A percentile compares a stretch with the other conserved stretches of the same genome.
phyloP scores from a whole-genome alignment of 2,113 vertebrate species.

The Sinosuthora webbiana region DNA sequence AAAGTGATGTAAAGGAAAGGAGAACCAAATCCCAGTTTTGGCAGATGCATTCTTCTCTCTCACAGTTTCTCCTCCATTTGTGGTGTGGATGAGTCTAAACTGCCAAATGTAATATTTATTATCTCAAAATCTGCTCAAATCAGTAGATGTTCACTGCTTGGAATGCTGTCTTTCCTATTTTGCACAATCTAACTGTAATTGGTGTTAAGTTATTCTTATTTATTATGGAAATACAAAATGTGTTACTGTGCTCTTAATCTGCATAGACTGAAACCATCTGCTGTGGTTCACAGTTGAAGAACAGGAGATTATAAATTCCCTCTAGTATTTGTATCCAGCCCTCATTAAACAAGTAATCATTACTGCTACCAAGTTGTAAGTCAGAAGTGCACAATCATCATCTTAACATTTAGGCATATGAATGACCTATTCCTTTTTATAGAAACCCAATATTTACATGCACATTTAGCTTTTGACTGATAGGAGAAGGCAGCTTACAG shows the following conservation, averaged over 20 bases:
- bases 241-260: slow-evolving; percentile 50
- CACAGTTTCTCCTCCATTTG: neutral
- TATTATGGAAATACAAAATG: slow-evolving; percentile 50
- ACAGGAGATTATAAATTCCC: neutral
- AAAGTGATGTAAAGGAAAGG: neutral
- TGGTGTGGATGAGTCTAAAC: neutral
- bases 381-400: neutral
- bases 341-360: neutral
- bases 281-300: slow-evolving; percentile 22
- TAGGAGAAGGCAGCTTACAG: neutral
- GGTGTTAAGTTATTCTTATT: slow-evolving; percentile 49
- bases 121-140: neutral
- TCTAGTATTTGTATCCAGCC: neutral
- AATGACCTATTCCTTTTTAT: neutral
- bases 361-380: neutral
- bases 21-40: neutral
- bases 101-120: slow-evolving; percentile 30
- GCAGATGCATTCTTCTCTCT: neutral
- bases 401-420: neutral
- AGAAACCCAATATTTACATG: neutral
- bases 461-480: neutral
- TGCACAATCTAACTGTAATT: neutral
- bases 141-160: neutral
- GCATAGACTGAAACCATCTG: slow-evolving; percentile 46
- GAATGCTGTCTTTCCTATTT: neutral